A percentile compares a stretch with the other conserved stretches of the same genome.
phyloP scores from a whole-genome alignment of 2,113 vertebrate species.

The Embiotoca jacksoni region DNA sequence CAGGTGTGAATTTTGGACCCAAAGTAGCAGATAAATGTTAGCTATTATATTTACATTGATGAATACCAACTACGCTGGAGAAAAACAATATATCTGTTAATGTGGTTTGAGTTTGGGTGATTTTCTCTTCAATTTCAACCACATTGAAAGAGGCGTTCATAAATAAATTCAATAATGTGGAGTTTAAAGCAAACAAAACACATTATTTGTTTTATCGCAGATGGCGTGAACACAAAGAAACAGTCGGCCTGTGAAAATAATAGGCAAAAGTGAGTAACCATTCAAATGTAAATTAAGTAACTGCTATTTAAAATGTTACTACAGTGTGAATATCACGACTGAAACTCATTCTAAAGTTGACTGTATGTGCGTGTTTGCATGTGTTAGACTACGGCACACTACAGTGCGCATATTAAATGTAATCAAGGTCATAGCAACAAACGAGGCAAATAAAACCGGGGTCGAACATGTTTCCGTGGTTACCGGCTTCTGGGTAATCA shows the following conservation, averaged over 20 bases:
- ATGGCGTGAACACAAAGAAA: not conserved
- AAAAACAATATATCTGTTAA: not conserved
- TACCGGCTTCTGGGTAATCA: not conserved
- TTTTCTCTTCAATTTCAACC: too few species aligned
- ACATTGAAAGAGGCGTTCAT: accelerated
- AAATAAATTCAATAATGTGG: not conserved
- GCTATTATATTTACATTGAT: not conserved
- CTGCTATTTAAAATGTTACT: constrained; percentile 17
- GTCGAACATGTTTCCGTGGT: not conserved
- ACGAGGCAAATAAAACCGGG: not conserved
- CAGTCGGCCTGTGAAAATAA: not conserved
- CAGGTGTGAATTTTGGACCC: not conserved
- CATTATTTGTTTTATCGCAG: not conserved
- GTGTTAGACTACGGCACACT: not conserved
- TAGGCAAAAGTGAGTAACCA: not conserved
- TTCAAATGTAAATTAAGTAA: constrained; percentile 11
- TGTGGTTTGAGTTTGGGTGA: too few species aligned
- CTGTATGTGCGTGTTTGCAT: not conserved
- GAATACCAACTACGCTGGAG: not conserved
- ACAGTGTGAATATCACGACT: not conserved
- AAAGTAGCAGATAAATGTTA: not conserved
- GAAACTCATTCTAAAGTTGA: not conserved
- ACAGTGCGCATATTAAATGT: too few species aligned
- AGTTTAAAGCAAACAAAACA: too few species aligned
- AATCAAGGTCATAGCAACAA: not conserved